Conservation (phyloP, 2,888 invertebrate genomes). For the Sphaeridia pumilis region DNA sequence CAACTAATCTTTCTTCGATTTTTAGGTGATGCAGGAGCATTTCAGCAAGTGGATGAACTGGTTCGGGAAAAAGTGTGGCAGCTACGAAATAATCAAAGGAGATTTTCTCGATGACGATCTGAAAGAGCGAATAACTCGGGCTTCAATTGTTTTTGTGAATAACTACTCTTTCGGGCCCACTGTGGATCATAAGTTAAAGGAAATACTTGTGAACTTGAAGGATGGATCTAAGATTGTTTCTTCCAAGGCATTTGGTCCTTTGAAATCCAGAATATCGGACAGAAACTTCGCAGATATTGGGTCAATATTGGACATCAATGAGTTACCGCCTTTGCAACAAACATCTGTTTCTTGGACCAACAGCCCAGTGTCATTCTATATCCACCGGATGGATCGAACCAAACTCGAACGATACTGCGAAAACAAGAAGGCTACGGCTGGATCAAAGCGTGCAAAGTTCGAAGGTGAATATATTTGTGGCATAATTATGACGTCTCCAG, state of each 20-base stretch:
- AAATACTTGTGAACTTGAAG: slow-evolving; percentile 87
- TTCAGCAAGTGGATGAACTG: slow-evolving; percentile 95
- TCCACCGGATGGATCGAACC: slow-evolving; percentile 95
- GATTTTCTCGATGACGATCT: slow-evolving; percentile 89
- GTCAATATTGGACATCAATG: slow-evolving; percentile 95
- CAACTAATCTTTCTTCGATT: not conserved
- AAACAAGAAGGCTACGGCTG: slow-evolving; percentile 20
- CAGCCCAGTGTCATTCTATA: slow-evolving; percentile 95
- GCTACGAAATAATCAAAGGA: slow-evolving; percentile 83
- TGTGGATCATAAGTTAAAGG: slow-evolving; percentile 93
- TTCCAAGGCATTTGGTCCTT: slow-evolving; percentile 94
- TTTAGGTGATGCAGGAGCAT: slow-evolving; percentile 71
- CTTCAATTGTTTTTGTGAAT: slow-evolving; percentile 96
- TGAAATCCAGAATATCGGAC: slow-evolving; percentile 96
- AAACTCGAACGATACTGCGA: slow-evolving; percentile 45
- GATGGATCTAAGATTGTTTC: slow-evolving; percentile 92
- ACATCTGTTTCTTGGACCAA: slow-evolving; percentile 99
- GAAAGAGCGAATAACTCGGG: slow-evolving; percentile 83
- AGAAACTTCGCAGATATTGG: slow-evolving; percentile 94
- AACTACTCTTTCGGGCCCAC: slow-evolving; percentile 98
- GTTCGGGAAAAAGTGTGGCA: slow-evolving; percentile 91
- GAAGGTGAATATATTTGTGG: too few species aligned
- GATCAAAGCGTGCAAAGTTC: too few species aligned
- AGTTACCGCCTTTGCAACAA: slow-evolving; percentile 86
- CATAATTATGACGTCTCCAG: too few species aligned